Evolutionary conservation across 2,888 invertebrate genomes (phyloP).

Genomic region (Lithophane semibrunnea): DNA sequence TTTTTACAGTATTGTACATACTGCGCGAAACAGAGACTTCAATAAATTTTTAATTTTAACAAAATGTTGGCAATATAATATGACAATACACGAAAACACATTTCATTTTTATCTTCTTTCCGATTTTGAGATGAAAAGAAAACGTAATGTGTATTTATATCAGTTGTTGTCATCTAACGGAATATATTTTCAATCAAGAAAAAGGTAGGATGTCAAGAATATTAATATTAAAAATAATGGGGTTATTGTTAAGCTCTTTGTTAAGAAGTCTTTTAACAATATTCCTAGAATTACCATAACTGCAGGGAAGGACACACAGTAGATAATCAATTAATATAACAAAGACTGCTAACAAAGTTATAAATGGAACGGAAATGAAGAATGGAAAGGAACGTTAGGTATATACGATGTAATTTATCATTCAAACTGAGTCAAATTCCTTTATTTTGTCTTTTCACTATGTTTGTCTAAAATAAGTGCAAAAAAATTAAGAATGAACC

Average conservation of each 20-base stretch:
- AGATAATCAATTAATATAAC: background rate
- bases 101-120: conserved; percentile 16
- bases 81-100: conserved; percentile 13
- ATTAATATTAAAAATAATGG: conserved; percentile 3
- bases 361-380: no score
- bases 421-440: background rate
- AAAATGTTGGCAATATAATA: conserved; percentile 8
- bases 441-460: background rate
- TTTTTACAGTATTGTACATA: conserved; percentile 51
- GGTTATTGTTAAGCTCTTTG: background rate
- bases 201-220: background rate
- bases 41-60: conserved; percentile 52
- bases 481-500: background rate
- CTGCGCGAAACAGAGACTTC: conserved; percentile 27
- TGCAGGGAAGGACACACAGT: background rate
- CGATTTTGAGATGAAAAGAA: conserved; percentile 18
- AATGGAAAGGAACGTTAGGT: background rate
- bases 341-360: background rate
- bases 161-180: conserved; percentile 19
- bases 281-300: background rate
- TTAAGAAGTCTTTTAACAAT: background rate
- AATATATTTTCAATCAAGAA: conserved; percentile 22
- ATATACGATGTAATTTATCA: background rate
- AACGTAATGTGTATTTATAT: conserved; percentile 20
- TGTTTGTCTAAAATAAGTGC: background rate